Conservation (phyloP, 2,797 vertebrate genomes). For the Cuculus canorus region DNA sequence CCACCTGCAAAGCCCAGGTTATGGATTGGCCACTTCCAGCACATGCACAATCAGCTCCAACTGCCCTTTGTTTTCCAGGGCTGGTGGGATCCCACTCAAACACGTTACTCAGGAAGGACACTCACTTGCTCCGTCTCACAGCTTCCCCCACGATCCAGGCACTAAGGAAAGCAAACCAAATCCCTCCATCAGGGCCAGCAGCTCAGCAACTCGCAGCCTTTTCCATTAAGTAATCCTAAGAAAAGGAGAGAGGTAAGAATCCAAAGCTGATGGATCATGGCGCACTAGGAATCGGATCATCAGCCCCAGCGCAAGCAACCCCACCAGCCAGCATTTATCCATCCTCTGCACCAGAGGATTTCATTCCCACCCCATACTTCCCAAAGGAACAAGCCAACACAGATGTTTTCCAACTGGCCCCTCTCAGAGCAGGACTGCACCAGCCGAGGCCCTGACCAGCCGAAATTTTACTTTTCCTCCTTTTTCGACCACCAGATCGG, state of each 20-base stretch:
- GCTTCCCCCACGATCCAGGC: accelerated
- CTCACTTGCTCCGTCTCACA: background rate
- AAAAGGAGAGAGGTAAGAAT: background rate
- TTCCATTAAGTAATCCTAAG: background rate
- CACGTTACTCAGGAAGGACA: background rate
- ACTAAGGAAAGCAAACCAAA: accelerated
- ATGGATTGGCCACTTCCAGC: background rate
- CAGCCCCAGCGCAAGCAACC: background rate
- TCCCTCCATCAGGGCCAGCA: accelerated
- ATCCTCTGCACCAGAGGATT: accelerated
- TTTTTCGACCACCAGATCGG: conserved; percentile 77
- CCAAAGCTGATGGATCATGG: accelerated
- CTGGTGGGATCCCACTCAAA: accelerated
- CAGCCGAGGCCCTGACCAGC: conserved; percentile 23
- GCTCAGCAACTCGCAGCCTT: background rate
- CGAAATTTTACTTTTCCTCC: conserved; percentile 72
- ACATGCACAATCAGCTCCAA: accelerated
- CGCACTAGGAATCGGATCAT: accelerated
- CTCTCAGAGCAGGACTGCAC: background rate
- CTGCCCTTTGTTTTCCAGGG: too few relatives aligned
- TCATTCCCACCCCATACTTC: background rate
- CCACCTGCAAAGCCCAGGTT: background rate
- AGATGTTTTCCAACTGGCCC: conserved; percentile 36
- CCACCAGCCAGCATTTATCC: accelerated
- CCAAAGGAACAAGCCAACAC: accelerated